phyloP scores from a whole-genome alignment of 2,797 vertebrate genomes.

The Hydrolagus colliei region DNA sequence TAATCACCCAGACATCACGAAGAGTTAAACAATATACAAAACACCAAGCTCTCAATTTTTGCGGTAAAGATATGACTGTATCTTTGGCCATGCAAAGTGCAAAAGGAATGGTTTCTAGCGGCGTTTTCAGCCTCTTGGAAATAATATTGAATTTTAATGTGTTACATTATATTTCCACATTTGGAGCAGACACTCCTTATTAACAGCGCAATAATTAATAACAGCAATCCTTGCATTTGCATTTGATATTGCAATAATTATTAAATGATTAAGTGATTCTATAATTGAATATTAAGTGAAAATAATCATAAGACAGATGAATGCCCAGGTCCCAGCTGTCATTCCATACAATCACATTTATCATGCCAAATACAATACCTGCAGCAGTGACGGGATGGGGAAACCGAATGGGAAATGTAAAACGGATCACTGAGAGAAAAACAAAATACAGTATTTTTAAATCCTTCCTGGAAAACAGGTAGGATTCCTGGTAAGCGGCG shows the following conservation, averaged over 20 bases:
- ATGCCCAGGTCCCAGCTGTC: background rate
- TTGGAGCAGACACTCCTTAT: background rate
- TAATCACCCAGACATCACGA: constrained; percentile 1
- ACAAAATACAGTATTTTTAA: background rate
- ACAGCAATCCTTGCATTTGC: no score
- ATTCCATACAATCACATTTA: background rate
- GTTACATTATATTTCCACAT: background rate
- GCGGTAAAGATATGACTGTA: background rate
- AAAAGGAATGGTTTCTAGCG: no score
- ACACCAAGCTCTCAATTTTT: background rate
- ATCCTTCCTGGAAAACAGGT: background rate
- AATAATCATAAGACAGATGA: background rate
- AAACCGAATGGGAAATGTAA: background rate
- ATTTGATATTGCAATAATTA: background rate
- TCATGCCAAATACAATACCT: background rate
- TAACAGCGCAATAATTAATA: background rate
- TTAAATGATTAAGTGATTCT: background rate
- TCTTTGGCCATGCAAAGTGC: background rate
- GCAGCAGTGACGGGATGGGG: background rate
- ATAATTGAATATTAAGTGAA: constrained; percentile 16
- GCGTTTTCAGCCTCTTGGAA: background rate
- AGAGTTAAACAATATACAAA: background rate
- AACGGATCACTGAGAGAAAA: no score
- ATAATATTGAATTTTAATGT: background rate
- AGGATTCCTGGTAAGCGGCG: no score